These are phyloP conservation scores for Stenchaetothrips biformis DNA, from an alignment of 2,888 invertebrate genomes.

Conservation along the genomic window DNA sequence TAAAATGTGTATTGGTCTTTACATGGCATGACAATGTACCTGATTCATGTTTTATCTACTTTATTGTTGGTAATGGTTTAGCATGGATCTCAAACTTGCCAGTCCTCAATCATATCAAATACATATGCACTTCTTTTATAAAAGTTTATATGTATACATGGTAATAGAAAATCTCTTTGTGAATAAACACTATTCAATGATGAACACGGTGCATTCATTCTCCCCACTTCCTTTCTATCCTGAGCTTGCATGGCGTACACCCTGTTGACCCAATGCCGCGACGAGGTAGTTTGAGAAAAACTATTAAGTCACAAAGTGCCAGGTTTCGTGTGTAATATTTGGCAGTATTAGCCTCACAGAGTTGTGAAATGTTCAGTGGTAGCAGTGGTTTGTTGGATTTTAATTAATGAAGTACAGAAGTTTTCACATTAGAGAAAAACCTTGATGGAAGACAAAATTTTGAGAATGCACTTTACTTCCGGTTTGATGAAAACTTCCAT, in stretches of 20 bases:
- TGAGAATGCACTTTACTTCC: too few relatives aligned
- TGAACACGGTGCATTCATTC: background rate
- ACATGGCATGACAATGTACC: background rate
- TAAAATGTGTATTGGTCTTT: background rate
- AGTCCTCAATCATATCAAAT: constrained; percentile 9
- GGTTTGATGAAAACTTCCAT: background rate
- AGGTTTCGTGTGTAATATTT: too few relatives aligned
- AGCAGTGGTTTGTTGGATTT: background rate
- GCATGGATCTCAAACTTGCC: constrained; percentile 20
- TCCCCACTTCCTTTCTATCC: too few relatives aligned
- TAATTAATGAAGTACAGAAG: background rate
- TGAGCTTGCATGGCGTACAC: too few relatives aligned
- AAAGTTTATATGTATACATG: constrained; percentile 5
- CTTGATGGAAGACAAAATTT: background rate
- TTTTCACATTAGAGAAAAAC: background rate
- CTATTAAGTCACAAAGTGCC: too few relatives aligned
- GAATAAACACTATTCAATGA: constrained; percentile 18
- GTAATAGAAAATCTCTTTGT: background rate
- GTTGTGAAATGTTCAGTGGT: too few relatives aligned
- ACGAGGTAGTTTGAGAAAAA: too few relatives aligned
- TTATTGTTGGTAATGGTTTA: constrained; percentile 19
- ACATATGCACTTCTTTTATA: background rate
- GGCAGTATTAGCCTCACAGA: too few relatives aligned
- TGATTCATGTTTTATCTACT: constrained; percentile 9
- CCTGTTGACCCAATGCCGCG: too few relatives aligned